A percentile compares a stretch with the other conserved stretches of the same genome.
phyloP scores from a whole-genome alignment of 2,888 invertebrate genomes.

The Eristalis pertinax region DNA sequence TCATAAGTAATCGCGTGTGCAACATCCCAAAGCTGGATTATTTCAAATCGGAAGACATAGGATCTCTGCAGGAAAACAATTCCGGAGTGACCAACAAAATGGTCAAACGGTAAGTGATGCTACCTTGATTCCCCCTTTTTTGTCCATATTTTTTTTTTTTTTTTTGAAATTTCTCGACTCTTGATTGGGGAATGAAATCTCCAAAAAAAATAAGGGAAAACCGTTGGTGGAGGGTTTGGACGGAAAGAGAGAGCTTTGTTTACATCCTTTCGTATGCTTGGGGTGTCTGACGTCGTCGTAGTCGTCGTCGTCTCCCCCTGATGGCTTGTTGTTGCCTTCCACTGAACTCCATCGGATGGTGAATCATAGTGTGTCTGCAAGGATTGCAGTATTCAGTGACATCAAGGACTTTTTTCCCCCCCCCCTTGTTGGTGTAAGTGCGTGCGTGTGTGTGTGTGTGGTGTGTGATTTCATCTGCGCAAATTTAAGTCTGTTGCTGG shows the following conservation, averaged over 20 bases:
- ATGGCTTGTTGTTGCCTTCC: neutral
- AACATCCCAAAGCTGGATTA: conserved; percentile 81
- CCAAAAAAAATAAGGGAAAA: neutral
- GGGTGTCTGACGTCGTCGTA: conserved; percentile 18
- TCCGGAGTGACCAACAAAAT: conserved; percentile 81
- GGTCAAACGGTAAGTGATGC: conserved; percentile 81
- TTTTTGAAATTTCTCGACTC: neutral
- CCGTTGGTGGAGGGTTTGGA: neutral
- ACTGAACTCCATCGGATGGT: conserved; percentile 47
- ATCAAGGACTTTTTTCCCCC: conserved; percentile 61
- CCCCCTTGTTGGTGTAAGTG: neutral
- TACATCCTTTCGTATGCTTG: conserved; percentile 39
- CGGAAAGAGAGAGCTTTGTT: conserved; percentile 34
- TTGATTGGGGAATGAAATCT: neutral
- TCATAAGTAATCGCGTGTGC: conserved; percentile 12
- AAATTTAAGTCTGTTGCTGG: conserved; percentile 58
- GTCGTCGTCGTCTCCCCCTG: neutral
- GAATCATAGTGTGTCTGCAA: conserved; percentile 56
- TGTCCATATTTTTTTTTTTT: neutral
- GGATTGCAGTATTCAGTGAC: conserved; percentile 51
- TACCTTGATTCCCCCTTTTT: neutral
- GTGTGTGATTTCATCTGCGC: conserved; percentile 67
- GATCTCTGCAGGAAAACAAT: conserved; percentile 81
- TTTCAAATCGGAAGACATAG: conserved; percentile 81
- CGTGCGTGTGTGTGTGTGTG: conserved; percentile 17